Evolutionary conservation across 2,113 vertebrate genomes (phyloP), one percentile per base, ranked within the genome.

Genomic region (Aptenodytes forsteri): DNA sequence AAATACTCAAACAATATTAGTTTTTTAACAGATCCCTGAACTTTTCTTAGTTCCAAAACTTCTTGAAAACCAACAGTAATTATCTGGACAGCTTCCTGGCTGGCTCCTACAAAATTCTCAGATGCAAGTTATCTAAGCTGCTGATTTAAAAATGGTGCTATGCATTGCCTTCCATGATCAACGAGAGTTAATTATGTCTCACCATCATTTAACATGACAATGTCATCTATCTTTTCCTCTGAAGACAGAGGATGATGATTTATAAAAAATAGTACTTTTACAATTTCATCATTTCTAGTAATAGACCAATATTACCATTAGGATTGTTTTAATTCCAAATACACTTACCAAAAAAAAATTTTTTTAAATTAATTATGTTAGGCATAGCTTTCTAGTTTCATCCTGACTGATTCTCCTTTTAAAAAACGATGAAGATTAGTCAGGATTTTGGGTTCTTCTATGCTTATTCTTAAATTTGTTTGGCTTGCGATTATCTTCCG

Each of bases 281-380:
- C 76, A 90, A 89, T 96, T 95, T 90, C 93, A 94, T 92, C 85
- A 94, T 83, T 97, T 94, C 92, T 90, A 94, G 90, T 97, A 95
- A 96, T 92, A 92, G 95, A 83, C 79, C 83, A 67, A 66, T 93
- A 93, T 94, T 83, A 92, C 97, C 1, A 25, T 92, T 86, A 77
- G 67, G 67, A 96, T 92, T 97, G 93, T 97, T 97, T 96, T 95
- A 64, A 92, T 90, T 97, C 90, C 92, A 93, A 95, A 96, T 95
- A 95, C 83, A 75, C 72, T 97, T 97, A 83, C 14, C 10, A 69
- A 80, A 94, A 96, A 89, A 95, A 94, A 61, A 52, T 36, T 38
- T 90, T 97, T 61, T 92, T 93, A 96, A 97, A 92, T 97, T 94
- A 90, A 97, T 96, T 94, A 62, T 84, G 54, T 83, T 93, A 86